Percentiles rank a stretch among this genome's conserved stretches.
Evolutionary conservation across 1,140 invertebrate species (phyloP).

Genomic region (Gryon sp.): DNA sequence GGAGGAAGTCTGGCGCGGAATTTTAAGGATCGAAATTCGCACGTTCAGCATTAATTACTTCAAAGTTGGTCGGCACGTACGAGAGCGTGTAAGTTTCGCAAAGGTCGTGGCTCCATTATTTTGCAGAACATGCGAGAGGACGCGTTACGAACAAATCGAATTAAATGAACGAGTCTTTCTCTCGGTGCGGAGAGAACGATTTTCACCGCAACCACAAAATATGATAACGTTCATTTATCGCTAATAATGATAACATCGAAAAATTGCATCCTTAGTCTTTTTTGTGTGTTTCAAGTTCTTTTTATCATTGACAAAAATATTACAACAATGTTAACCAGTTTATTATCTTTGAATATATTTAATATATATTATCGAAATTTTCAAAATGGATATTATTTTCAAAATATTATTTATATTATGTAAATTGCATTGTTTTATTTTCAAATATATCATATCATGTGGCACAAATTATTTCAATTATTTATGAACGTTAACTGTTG

Average conservation of each 20-base stretch:
- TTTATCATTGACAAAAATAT: no score
- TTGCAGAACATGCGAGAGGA: conserved; percentile 37
- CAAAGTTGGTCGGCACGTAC: conserved; percentile 34
- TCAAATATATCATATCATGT: no score
- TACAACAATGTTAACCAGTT: no score
- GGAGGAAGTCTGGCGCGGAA: conserved; percentile 18
- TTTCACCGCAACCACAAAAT: conserved; percentile 50
- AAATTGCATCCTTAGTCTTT: conserved; percentile 51
- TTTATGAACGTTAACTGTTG: no score
- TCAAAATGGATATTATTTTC: no score
- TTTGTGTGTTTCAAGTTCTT: conserved; percentile 33
- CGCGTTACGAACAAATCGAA: conserved; percentile 58
- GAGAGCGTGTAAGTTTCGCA: conserved; percentile 44
- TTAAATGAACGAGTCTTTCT: conserved; percentile 47
- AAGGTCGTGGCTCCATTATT: conserved; percentile 55
- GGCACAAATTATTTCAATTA: no score
- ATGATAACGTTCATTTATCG: conserved; percentile 57
- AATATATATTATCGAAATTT: no score
- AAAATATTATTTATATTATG: no score
- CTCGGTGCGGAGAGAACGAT: conserved; percentile 26
- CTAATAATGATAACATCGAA: conserved; percentile 40
- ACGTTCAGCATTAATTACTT: conserved; percentile 52
- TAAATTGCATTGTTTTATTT: no score
- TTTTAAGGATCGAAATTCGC: conserved; percentile 48
- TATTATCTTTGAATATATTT: no score